A percentile compares a stretch with the other conserved stretches of the same genome.
Evolutionary conservation across 2,888 invertebrate genomes (phyloP).

Genomic region (Sericinus montela): DNA sequence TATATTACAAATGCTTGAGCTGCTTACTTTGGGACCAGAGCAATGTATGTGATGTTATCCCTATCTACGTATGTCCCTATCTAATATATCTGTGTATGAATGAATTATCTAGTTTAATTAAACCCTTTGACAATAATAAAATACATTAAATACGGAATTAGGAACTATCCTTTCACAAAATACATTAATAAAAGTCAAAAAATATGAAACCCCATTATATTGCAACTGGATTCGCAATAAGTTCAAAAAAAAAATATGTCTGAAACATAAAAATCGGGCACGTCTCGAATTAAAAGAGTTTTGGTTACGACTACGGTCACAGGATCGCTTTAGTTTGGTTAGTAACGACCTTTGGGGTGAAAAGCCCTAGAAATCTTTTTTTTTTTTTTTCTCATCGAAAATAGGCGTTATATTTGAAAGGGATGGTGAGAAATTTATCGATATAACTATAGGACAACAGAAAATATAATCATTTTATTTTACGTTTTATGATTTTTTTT

Average conservation of each 20-base stretch:
- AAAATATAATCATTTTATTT: too few species aligned
- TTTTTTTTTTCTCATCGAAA: constrained; percentile 43
- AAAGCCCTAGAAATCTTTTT: constrained; percentile 51
- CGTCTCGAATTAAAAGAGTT: constrained; percentile 43
- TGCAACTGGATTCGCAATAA: constrained; percentile 63
- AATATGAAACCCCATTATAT: constrained; percentile 58
- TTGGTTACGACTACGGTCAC: constrained; percentile 64
- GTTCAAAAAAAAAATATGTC: constrained; percentile 37
- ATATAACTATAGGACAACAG: neutral
- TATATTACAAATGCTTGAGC: too few species aligned
- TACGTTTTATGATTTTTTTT: too few species aligned
- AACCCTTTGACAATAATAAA: too few species aligned
- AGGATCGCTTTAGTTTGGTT: constrained; percentile 40
- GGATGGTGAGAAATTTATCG: constrained; percentile 24
- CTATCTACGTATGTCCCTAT: too few species aligned
- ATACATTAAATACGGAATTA: too few species aligned
- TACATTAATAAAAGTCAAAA: constrained; percentile 38
- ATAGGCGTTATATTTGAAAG: constrained; percentile 33
- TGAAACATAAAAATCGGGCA: constrained; percentile 28
- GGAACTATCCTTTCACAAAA: constrained; percentile 38
- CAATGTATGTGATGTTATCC: too few species aligned
- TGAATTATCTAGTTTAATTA: too few species aligned
- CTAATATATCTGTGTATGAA: too few species aligned
- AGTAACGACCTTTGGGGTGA: constrained; percentile 48
- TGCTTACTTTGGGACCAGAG: too few species aligned